These are phyloP conservation scores for Patella caerulea DNA, from an alignment of 2,888 invertebrate genomes.

Conservation along the genomic window DNA sequence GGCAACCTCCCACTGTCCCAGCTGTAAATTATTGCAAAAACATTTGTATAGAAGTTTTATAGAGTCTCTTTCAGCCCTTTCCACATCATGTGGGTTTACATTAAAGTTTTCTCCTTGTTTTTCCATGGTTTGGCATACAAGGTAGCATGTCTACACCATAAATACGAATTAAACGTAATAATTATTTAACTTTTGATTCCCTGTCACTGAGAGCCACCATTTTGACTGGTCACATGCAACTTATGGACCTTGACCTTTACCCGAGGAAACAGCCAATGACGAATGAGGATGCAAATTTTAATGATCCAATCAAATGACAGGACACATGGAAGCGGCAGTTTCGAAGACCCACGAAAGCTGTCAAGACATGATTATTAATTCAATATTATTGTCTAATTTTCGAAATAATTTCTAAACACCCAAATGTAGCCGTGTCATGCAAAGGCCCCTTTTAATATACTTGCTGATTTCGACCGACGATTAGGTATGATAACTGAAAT, in stretches of 20 bases:
- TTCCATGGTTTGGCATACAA: constrained; percentile 17
- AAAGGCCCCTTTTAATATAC: no score
- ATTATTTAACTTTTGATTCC: constrained; percentile 10
- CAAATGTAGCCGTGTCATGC: no score
- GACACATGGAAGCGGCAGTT: background rate
- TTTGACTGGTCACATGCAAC: constrained; percentile 52
- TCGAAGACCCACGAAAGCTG: background rate
- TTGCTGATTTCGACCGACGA: no score
- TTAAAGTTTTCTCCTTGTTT: background rate
- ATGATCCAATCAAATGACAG: no score
- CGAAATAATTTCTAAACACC: no score
- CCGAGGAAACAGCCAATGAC: constrained; percentile 11
- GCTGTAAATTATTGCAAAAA: constrained; percentile 65
- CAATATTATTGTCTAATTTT: no score
- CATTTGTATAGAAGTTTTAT: constrained; percentile 44
- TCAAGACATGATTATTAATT: no score
- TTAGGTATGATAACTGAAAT: no score
- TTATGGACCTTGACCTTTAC: constrained; percentile 30
- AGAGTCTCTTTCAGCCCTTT: constrained; percentile 32
- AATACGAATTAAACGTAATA: background rate
- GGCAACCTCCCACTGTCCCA: constrained; percentile 69
- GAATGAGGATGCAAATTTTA: no score
- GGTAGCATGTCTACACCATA: background rate
- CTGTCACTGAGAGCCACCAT: constrained; percentile 40
- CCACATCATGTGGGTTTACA: constrained; percentile 12